These are phyloP conservation scores for Keiferia lycopersicella DNA, from an alignment of 2,888 invertebrate genomes.

Conservation along the genomic window DNA sequence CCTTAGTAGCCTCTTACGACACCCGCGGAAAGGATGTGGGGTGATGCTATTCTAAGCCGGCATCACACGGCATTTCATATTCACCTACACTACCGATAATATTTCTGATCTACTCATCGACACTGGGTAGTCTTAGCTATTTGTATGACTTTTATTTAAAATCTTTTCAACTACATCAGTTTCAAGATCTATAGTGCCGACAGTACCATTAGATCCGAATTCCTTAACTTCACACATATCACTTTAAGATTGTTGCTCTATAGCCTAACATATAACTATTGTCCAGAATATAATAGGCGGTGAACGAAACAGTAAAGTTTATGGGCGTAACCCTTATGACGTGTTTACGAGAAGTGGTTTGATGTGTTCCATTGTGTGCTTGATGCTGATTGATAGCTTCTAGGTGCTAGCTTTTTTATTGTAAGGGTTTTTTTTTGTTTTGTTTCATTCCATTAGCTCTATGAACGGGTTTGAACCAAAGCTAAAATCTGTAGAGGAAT, in stretches of 20 bases:
- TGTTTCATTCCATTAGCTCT: neutral
- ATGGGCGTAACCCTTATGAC: constrained; percentile 20
- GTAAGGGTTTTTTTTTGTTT: neutral
- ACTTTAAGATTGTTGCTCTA: neutral
- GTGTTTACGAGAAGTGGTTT: constrained; percentile 22
- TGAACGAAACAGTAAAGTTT: constrained; percentile 34
- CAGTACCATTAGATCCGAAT: constrained; percentile 7
- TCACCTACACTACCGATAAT: too few relatives aligned
- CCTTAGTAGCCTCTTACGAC: too few relatives aligned
- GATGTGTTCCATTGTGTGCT: constrained; percentile 26
- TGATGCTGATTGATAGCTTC: constrained; percentile 28
- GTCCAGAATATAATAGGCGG: constrained; percentile 35
- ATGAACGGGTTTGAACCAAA: neutral
- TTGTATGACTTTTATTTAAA: neutral
- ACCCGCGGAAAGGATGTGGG: too few relatives aligned
- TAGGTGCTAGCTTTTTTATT: constrained; percentile 8
- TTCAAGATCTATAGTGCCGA: neutral
- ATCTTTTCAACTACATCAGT: neutral
- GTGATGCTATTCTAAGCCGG: too few relatives aligned
- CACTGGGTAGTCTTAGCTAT: too few relatives aligned
- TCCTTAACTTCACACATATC: constrained; percentile 18
- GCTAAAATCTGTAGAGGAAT: too few relatives aligned
- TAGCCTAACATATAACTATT: constrained; percentile 30
- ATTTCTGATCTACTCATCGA: too few relatives aligned
- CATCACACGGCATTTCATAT: too few relatives aligned